Conservation (phyloP, 92 coral and sea anemone genomes). For the Phymanthus crucifer region DNA sequence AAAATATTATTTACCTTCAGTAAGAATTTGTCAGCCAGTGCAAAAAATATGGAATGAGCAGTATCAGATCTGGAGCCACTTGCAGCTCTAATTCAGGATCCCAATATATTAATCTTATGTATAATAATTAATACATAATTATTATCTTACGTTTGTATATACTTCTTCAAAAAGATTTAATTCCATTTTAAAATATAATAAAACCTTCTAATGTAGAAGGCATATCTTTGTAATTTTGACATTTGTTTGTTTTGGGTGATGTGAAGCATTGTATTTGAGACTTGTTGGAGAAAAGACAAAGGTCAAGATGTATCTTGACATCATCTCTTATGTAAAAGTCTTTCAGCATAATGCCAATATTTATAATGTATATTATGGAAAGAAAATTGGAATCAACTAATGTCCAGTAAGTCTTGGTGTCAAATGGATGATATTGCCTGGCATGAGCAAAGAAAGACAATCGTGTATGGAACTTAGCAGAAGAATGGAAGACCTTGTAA, state of each 20-base stretch:
- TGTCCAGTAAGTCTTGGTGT: too few relatives aligned
- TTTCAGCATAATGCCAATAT: background rate
- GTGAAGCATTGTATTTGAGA: too few relatives aligned
- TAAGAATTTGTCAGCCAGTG: background rate
- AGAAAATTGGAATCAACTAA: too few relatives aligned
- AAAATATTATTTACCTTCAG: background rate
- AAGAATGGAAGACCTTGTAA: background rate
- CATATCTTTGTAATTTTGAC: background rate
- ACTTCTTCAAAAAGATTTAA: conserved; percentile 17
- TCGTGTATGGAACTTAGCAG: background rate
- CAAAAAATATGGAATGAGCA: conserved; percentile 6
- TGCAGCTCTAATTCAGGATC: background rate
- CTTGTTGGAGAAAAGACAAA: background rate
- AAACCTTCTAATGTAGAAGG: conserved; percentile 36
- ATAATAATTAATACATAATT: conserved; percentile 2
- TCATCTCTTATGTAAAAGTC: background rate
- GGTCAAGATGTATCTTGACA: background rate
- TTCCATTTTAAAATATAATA: conserved; percentile 8
- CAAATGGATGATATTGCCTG: too few relatives aligned
- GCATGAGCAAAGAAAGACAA: background rate
- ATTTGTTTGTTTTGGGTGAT: background rate
- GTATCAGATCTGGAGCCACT: background rate
- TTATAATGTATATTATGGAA: background rate
- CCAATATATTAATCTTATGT: background rate
- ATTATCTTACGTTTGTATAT: background rate